phyloP scores from a whole-genome alignment of 1,140 invertebrate species.

The Hypsibius dujardini region DNA sequence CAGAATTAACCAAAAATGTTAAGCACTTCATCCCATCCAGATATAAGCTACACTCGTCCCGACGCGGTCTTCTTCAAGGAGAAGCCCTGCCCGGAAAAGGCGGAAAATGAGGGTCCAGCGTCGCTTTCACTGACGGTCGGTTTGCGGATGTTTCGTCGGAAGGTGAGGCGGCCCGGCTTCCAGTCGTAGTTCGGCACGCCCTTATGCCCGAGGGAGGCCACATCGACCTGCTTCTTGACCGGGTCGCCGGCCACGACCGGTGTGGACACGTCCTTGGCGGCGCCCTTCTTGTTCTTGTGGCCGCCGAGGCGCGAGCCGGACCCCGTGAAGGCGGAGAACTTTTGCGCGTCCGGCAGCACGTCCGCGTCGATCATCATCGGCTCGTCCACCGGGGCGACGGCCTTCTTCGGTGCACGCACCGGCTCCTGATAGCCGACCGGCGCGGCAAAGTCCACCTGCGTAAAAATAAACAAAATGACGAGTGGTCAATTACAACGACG shows the following conservation, averaged over 20 bases:
- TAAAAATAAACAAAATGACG: too few relatives aligned
- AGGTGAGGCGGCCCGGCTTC: not conserved
- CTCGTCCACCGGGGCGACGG: not conserved
- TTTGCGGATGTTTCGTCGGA: conserved; percentile 9
- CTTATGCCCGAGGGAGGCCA: not conserved
- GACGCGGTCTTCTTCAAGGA: conserved; percentile 11
- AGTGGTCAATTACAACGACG: too few relatives aligned
- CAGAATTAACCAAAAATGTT: too few relatives aligned
- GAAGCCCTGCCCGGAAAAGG: not conserved
- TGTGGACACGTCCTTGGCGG: not conserved
- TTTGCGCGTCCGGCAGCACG: not conserved
- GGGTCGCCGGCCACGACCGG: not conserved
- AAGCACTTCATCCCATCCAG: too few relatives aligned
- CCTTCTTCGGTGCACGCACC: conserved; percentile 26
- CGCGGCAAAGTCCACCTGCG: conserved; percentile 79
- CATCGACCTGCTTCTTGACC: conserved; percentile 3
- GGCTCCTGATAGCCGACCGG: conserved; percentile 86
- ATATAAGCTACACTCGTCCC: too few relatives aligned
- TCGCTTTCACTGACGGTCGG: conserved; percentile 5
- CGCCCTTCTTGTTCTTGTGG: not conserved
- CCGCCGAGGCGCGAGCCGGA: not conserved
- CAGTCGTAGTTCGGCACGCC: conserved; percentile 12
- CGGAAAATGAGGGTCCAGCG: not conserved
- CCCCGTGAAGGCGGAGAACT: not conserved
- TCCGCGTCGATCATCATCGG: conserved; percentile 16